Percentiles rank a stretch among this genome's conserved stretches.
These are phyloP conservation scores for Brachyptera risi DNA, from an alignment of 2,888 invertebrate genomes.

Conservation along the genomic window DNA sequence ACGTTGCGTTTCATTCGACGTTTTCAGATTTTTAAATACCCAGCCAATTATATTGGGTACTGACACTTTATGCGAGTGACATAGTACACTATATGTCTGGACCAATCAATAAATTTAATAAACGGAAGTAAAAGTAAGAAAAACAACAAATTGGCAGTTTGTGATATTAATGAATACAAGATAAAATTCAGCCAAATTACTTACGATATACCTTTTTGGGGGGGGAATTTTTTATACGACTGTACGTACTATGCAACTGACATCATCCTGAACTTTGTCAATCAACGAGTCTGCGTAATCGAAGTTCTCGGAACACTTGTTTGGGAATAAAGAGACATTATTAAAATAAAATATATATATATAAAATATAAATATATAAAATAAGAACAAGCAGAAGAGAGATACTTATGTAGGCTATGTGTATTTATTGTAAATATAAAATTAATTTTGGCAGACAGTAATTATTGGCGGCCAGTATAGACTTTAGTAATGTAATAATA, in stretches of 20 bases:
- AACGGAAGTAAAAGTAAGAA: conserved; percentile 17
- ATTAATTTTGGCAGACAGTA: conserved; percentile 31
- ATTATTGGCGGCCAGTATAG: conserved; percentile 31
- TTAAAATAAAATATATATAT: conserved; percentile 11
- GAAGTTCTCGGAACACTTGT: conserved; percentile 14
- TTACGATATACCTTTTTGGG: conserved; percentile 12
- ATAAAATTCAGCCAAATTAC: conserved; percentile 19
- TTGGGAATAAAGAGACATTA: conserved; percentile 9
- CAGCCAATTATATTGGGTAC: conserved; percentile 5
- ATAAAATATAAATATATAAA: conserved; percentile 19
- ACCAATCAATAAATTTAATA: conserved; percentile 7
- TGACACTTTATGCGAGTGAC: conserved; percentile 20
- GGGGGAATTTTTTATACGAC: conserved; percentile 11
- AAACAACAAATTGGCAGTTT: conserved; percentile 22
- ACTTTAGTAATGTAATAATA: conserved; percentile 29
- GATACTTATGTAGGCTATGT: conserved; percentile 21
- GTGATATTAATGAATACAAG: conserved; percentile 22
- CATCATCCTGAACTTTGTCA: conserved; percentile 17
- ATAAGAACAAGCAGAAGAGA: conserved; percentile 13
- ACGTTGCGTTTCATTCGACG: background rate
- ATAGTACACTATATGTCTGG: background rate
- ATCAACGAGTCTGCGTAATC: conserved; percentile 12
- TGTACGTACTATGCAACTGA: conserved; percentile 4
- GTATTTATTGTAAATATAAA: conserved; percentile 33
- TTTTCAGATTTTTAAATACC: conserved; percentile 10